A percentile compares a stretch with the other conserved stretches of the same genome.
phyloP scores from a whole-genome alignment of 2,797 vertebrate species.

The Pampus argenteus region DNA sequence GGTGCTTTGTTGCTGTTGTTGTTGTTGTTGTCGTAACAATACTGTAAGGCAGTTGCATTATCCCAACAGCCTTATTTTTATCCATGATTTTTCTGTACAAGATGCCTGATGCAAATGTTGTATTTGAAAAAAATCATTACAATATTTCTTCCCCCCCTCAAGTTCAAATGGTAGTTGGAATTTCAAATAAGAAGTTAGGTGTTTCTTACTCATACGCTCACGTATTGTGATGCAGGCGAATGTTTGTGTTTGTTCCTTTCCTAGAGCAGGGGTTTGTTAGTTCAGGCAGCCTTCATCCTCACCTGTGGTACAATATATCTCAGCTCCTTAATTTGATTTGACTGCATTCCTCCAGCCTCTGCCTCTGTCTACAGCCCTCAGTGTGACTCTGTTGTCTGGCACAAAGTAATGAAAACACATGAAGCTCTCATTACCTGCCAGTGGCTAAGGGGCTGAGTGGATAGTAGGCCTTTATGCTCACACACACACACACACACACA shows the following conservation, averaged over 20 bases:
- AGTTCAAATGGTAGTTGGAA: not conserved
- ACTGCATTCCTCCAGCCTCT: conserved; percentile 69
- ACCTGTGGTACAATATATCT: conserved; percentile 73
- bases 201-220: too few relatives aligned
- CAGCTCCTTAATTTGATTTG: conserved; percentile 78
- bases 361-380: conserved; percentile 65
- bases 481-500: conserved; percentile 34
- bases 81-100: not conserved
- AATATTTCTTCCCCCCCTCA: not conserved
- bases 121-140: not conserved
- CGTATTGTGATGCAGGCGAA: conserved; percentile 8
- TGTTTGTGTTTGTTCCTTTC: conserved; percentile 29
- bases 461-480: conserved; percentile 38
- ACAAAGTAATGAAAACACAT: conserved; percentile 82
- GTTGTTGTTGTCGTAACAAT: too few relatives aligned
- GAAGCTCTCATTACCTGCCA: conserved; percentile 77
- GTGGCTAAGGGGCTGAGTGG: conserved; percentile 55
- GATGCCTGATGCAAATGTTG: not conserved
- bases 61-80: not conserved
- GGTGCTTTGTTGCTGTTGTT: too few relatives aligned
- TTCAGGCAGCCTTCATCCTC: conserved; percentile 61
- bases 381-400: conserved; percentile 73
- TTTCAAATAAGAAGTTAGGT: not conserved
- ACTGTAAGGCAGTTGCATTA: not conserved
- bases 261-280: conserved; percentile 41